phyloP scores from a whole-genome alignment of 1,140 invertebrate species.

The Drosophila ambigua region DNA sequence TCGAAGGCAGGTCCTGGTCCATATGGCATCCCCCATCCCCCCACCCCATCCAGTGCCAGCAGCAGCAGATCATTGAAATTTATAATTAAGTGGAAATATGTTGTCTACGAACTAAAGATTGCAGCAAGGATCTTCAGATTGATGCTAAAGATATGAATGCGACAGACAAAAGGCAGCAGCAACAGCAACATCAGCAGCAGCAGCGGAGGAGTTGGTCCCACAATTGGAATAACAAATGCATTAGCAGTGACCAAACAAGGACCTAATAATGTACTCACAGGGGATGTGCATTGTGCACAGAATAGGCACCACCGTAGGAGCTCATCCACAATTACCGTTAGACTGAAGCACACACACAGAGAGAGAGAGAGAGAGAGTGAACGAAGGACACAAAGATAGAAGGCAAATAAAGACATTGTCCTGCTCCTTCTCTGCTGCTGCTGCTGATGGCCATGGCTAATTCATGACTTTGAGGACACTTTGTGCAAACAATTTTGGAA shows the following conservation, averaged over 20 bases:
- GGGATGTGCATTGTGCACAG: slow-evolving; percentile 36
- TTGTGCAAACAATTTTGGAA: slow-evolving; percentile 60
- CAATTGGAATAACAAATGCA: slow-evolving; percentile 51
- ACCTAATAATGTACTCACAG: slow-evolving; percentile 41
- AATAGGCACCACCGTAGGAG: slow-evolving; percentile 1
- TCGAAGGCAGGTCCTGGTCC: slow-evolving; percentile 4
- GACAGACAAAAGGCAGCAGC: slow-evolving; percentile 8
- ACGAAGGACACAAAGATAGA: slow-evolving; percentile 4
- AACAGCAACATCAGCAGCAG: neutral
- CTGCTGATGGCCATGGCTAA: slow-evolving; percentile 54
- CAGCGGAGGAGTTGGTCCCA: neutral
- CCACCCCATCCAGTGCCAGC: neutral
- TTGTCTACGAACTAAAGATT: slow-evolving; percentile 30
- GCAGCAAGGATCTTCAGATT: slow-evolving; percentile 55
- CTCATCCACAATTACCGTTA: slow-evolving; percentile 71
- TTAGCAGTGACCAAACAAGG: slow-evolving; percentile 48
- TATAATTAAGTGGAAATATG: slow-evolving; percentile 80
- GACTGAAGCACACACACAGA: slow-evolving; percentile 25
- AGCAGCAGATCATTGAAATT: slow-evolving; percentile 69
- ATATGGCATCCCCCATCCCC: slow-evolving; percentile 12
- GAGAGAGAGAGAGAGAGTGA: neutral
- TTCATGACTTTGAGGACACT: slow-evolving; percentile 75
- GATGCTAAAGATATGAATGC: slow-evolving; percentile 50
- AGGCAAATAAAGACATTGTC: slow-evolving; percentile 55
- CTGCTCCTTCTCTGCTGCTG: neutral